phyloP scores from a whole-genome alignment of 2,113 vertebrate species.

The Aix galericulata region DNA sequence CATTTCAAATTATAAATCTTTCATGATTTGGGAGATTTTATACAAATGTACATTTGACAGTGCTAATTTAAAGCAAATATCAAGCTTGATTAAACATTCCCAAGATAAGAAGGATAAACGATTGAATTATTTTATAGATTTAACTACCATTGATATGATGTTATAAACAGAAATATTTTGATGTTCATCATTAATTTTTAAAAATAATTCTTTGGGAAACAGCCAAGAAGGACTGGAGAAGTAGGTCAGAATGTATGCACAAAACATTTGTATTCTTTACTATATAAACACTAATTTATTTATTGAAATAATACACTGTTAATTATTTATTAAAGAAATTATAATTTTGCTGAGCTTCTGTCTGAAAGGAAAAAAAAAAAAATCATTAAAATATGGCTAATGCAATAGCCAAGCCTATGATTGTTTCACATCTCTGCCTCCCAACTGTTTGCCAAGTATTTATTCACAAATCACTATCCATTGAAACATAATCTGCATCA shows the following conservation, averaged over 20 bases:
- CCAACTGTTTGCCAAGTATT: conserved; percentile 66
- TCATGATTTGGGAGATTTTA: conserved; percentile 97
- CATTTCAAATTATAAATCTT: conserved; percentile 97
- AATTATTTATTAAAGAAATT: conserved; percentile 83
- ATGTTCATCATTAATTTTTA: conserved; percentile 83
- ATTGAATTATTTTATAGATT: conserved; percentile 93
- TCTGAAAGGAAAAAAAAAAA: conserved; percentile 41
- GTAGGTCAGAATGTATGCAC: conserved; percentile 75
- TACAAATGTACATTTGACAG: conserved; percentile 93
- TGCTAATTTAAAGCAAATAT: conserved; percentile 99
- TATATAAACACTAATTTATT: conserved; percentile 81
- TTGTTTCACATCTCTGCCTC: conserved; percentile 61
- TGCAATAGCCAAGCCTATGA: conserved; percentile 53
- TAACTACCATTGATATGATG: conserved; percentile 86
- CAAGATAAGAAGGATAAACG: conserved; percentile 87
- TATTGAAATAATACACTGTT: conserved; percentile 79
- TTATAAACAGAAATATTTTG: conserved; percentile 94
- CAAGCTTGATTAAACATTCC: conserved; percentile 95
- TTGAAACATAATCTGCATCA: conserved; percentile 41
- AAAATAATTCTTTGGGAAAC: conserved; percentile 79
- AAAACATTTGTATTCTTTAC: conserved; percentile 82
- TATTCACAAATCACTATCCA: conserved; percentile 26
- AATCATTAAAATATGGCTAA: conserved; percentile 68
- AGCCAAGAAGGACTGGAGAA: conserved; percentile 72
- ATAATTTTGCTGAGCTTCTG: conserved; percentile 74